Evolutionary conservation across 2,113 vertebrate species (phyloP).

Genomic region (Cyanoramphus novaezelandiae): DNA sequence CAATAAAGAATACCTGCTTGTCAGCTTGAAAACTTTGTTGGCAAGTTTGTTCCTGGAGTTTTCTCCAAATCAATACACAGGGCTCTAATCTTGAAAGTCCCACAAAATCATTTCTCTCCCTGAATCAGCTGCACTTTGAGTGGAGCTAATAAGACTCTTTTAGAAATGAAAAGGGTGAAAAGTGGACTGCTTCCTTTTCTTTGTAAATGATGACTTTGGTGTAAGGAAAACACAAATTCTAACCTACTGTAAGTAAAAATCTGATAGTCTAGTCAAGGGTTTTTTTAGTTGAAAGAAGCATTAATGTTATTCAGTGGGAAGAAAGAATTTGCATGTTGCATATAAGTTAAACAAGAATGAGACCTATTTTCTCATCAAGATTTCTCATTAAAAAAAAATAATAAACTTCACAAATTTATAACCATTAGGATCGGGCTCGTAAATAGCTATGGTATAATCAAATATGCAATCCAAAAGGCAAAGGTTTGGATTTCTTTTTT

Average conservation of each 20-base stretch:
- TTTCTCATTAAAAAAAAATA: background rate
- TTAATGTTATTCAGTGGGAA: background rate
- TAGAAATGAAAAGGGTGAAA: background rate
- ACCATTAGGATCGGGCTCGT: background rate
- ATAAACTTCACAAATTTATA: background rate
- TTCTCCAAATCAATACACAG: too few relatives aligned
- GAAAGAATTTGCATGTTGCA: background rate
- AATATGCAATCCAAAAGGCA: constrained; percentile 23
- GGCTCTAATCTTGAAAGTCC: background rate
- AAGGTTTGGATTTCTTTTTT: constrained; percentile 34
- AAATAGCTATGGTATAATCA: background rate
- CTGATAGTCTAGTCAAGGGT: background rate
- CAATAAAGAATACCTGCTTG: too few relatives aligned
- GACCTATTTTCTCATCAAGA: constrained; percentile 28
- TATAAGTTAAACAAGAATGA: background rate
- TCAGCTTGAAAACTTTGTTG: too few relatives aligned
- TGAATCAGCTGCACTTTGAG: background rate
- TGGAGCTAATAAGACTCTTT: background rate
- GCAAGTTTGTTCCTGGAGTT: too few relatives aligned
- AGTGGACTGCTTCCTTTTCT: background rate
- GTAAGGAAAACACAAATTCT: background rate
- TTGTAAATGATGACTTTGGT: background rate
- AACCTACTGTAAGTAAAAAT: background rate
- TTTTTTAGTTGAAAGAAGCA: background rate
- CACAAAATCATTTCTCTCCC: background rate